Evolutionary conservation across 2,113 vertebrate genomes (phyloP), one percentile per base, ranked within the genome.

Genomic region (Myotis yumanensis): DNA sequence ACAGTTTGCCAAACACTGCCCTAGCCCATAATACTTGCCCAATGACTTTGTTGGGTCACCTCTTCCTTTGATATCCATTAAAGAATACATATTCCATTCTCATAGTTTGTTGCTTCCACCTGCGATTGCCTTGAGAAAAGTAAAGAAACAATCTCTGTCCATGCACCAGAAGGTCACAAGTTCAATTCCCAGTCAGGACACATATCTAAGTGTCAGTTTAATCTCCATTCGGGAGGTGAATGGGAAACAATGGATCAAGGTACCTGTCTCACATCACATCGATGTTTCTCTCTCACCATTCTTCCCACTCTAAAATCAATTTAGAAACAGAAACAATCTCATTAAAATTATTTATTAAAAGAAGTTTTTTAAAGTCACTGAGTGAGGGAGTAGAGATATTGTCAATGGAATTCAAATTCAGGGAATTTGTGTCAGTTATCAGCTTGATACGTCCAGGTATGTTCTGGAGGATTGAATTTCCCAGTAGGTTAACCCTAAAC

Each of bases 261-360:
- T 66, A 30, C 0, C 14, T 66, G 30, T 66, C 30, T 66, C 14
- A 64, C 62, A 64, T 52, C 52, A 30, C 59, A 64, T 64, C 4
- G 3, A 64, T 66, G 6, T 4, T 28, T 66, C 54, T 57, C 20
- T 57, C 54, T 57, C 52, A 4, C 18, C 7, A 18, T 20, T 22
- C 2, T 20, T 20, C 54, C 20, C 54, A 22, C 54, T 57, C 54
- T 8, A 57, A 57, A 57, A 57, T 57, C 54, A 57, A 57, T 57
- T 46, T 11, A 57, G 20, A 57, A 57, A 57, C 18, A 57, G 66
- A 88, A 40, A 48, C 17, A 46, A 85, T 83, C 11, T 85, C 64
- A 28, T 80, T 85, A 86, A 40, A 91, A 83, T 35, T 72, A 54
- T 59, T 94, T 83, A 64, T 81, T 90, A 80, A 90, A 72, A 68